Percentiles rank a stretch among this genome's conserved stretches.
These are phyloP conservation scores for Bathynomus jamesi DNA, from an alignment of 1,140 invertebrate genomes.

Conservation along the genomic window DNA sequence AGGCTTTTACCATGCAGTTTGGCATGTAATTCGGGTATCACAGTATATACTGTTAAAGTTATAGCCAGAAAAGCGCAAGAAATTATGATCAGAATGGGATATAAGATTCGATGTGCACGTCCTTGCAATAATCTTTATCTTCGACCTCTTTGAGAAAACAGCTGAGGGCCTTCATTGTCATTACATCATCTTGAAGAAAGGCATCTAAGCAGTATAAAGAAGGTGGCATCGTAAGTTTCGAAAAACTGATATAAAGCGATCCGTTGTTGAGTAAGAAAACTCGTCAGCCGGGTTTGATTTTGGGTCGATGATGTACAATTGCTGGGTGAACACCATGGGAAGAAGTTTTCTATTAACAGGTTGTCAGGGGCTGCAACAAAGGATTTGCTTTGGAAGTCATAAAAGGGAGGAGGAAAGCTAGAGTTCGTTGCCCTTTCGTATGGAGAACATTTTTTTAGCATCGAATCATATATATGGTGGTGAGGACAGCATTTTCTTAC, in stretches of 20 bases:
- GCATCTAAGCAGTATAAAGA: conserved; percentile 27
- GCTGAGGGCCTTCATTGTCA: conserved; percentile 11
- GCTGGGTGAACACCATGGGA: neutral
- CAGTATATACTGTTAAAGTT: conserved; percentile 26
- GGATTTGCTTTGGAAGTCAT: neutral
- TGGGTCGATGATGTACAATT: conserved; percentile 6
- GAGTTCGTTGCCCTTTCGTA: neutral
- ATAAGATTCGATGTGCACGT: conserved; percentile 3
- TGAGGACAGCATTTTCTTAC: conserved; percentile 12
- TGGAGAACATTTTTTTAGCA: neutral
- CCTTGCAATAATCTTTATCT: conserved; percentile 4
- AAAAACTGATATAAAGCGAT: conserved; percentile 11
- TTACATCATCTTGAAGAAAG: neutral
- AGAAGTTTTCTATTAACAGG: neutral
- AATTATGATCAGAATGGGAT: conserved; percentile 19
- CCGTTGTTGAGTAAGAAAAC: conserved; percentile 21
- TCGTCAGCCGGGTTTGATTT: conserved; percentile 1
- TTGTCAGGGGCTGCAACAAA: neutral
- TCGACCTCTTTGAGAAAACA: conserved; percentile 14
- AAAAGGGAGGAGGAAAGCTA: neutral
- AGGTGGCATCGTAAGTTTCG: conserved; percentile 3
- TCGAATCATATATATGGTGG: neutral
- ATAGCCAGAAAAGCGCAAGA: conserved; percentile 30
- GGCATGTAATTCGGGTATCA: conserved; percentile 28
- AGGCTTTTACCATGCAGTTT: conserved; percentile 31